These are phyloP conservation scores for Aptenodytes patagonicus DNA, from an alignment of 2,113 vertebrate species.

Conservation along the genomic window DNA sequence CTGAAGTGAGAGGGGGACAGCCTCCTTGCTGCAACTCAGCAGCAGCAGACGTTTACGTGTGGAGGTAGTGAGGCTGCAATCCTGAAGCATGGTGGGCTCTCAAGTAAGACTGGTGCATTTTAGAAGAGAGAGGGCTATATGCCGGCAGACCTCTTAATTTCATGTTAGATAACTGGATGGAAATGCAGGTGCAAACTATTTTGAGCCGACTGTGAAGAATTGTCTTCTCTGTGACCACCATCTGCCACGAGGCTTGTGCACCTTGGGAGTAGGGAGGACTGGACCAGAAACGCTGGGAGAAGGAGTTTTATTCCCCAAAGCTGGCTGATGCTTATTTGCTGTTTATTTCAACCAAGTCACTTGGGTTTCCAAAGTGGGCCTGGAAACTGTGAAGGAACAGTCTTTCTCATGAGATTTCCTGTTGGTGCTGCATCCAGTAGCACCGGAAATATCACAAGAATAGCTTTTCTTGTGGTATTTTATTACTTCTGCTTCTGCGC, in stretches of 20 bases:
- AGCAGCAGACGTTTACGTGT: fast-evolving
- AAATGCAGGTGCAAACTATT: neutral
- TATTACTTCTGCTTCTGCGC: conserved; percentile 68
- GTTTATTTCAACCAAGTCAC: neutral
- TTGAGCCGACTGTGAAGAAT: neutral
- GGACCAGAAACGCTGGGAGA: neutral
- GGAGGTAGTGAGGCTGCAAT: neutral
- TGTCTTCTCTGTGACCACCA: neutral
- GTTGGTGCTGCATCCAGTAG: conserved; percentile 51
- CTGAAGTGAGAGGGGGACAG: neutral
- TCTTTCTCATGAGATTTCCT: conserved; percentile 61
- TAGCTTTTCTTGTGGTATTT: conserved; percentile 59
- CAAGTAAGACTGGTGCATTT: neutral
- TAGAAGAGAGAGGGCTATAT: neutral
- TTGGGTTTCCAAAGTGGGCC: neutral
- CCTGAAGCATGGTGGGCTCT: neutral
- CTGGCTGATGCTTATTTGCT: neutral
- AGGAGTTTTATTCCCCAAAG: neutral
- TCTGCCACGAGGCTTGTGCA: fast-evolving
- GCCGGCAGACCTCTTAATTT: neutral
- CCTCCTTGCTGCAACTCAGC: neutral
- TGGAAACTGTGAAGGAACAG: conserved; percentile 21
- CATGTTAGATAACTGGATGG: neutral
- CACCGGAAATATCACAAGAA: conserved; percentile 64
- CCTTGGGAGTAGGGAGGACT: neutral